Percentiles rank a stretch among this genome's conserved stretches.
These are phyloP conservation scores for Myopa tessellatipennis DNA, from an alignment of 2,888 invertebrate genomes.

Conservation along the genomic window DNA sequence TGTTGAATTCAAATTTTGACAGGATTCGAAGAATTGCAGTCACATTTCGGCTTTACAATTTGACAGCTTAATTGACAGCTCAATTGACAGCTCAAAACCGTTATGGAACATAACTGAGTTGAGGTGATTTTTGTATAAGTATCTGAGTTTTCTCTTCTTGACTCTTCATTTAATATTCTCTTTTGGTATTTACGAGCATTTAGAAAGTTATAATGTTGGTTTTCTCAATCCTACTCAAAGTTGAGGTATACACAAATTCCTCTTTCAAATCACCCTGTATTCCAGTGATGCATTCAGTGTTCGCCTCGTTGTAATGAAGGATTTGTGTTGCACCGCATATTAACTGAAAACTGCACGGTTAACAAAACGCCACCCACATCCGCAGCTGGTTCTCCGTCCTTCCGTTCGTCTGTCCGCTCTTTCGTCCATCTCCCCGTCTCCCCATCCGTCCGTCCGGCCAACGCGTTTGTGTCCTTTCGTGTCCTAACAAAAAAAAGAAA, in stretches of 20 bases:
- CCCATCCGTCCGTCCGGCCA: neutral
- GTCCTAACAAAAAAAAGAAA: neutral
- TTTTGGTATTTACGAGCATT: neutral
- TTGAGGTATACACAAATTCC: too few relatives aligned
- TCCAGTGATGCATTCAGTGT: too few relatives aligned
- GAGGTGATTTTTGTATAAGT: neutral
- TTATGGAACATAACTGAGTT: too few relatives aligned
- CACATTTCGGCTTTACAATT: too few relatives aligned
- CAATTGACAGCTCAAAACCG: too few relatives aligned
- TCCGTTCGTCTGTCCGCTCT: too few relatives aligned
- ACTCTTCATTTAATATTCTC: neutral
- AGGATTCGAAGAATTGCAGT: too few relatives aligned
- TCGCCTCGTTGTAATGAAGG: neutral
- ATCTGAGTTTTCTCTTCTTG: neutral
- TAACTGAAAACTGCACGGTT: conserved; percentile 17
- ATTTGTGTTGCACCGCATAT: conserved; percentile 17
- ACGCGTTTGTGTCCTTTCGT: neutral
- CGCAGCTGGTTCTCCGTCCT: neutral
- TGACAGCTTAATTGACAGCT: too few relatives aligned
- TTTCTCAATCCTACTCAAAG: too few relatives aligned
- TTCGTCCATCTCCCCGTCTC: neutral
- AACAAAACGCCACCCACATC: neutral
- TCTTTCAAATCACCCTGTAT: neutral
- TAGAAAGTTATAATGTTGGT: too few relatives aligned
- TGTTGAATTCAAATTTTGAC: too few relatives aligned